Evolutionary conservation across 2,113 vertebrate genomes (phyloP).

Genomic region (Gnathonemus echidnorhynchus): DNA sequence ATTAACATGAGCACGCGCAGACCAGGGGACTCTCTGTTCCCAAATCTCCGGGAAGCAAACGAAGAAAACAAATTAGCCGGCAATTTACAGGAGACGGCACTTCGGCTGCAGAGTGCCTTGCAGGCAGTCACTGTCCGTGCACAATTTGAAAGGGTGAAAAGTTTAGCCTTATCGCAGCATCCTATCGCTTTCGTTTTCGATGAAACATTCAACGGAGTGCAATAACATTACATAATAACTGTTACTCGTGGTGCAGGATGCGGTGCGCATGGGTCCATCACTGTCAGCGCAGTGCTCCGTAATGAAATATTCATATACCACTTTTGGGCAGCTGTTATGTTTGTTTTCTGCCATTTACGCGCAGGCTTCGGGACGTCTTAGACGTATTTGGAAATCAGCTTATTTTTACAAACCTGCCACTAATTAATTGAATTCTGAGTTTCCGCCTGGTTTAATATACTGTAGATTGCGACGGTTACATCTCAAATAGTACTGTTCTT

Average conservation of each 20-base stretch:
- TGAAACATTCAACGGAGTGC: not conserved
- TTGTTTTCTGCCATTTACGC: not conserved
- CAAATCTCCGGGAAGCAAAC: not conserved
- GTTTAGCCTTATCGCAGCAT: not conserved
- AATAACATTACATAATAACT: conserved; percentile 6
- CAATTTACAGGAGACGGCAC: not conserved
- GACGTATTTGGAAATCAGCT: not conserved
- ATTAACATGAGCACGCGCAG: not conserved
- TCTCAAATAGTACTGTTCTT: not conserved
- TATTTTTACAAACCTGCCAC: not conserved
- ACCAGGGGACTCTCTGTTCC: not conserved
- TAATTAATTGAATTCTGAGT: not conserved
- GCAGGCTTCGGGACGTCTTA: not conserved
- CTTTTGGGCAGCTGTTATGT: not conserved
- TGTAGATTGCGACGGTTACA: not conserved
- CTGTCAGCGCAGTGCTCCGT: not conserved
- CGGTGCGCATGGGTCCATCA: not conserved
- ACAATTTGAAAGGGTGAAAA: not conserved
- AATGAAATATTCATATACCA: not conserved
- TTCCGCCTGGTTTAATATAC: not conserved
- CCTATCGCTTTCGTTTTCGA: not conserved
- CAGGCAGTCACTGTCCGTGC: not conserved
- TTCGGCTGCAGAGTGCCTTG: not conserved
- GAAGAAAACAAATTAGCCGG: not conserved
- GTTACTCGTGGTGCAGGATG: conserved; percentile 3